Evolutionary conservation across 2,797 vertebrate genomes (phyloP), one percentile per base, ranked within the genome.

Genomic region (Distichodus sexfasciatus): DNA sequence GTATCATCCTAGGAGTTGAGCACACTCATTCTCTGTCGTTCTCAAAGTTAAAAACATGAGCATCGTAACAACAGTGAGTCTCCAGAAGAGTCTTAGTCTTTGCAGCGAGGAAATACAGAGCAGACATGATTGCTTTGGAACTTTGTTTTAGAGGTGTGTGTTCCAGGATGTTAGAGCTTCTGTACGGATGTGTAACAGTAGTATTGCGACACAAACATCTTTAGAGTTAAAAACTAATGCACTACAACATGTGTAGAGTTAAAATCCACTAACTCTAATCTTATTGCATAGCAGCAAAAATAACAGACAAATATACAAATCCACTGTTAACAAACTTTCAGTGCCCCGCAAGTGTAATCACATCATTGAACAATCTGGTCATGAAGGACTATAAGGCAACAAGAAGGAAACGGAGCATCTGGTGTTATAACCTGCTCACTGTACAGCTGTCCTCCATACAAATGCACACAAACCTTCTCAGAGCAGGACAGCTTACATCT

Each of bases 221-320:
- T 38, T 48, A 40, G 38, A 46, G 48, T 62, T 41, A 46, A 47
- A 64, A 3, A 11, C 14, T 21, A 48, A 71, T 8, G 33, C 23
- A 47, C 21, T 10, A 19, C 24, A 61, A 61, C 11, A 11, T 43
- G 38, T 28, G n/a, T 35, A 38, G 54, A 57, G 35, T 41, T 24
- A 6, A 58, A 31, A 9, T 44, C 26, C 12, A 61, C 19, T n/a
- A 35, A 35, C 41, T 15, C 43, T 48, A 14, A 17, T 71, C 43
- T 57, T 50, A 41, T 65, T 64, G 51, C 60, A 41, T 50, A 65
- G 51, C 60, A 63, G 58, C 48, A 62, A 70, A 62, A 69, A 68
- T 11, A 68, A 19, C 14, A 7, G 7, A 15, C 9, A 12, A 36
- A 4, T 9, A 14, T 12, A 38, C 9, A 3, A 46, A 67, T 3